These are phyloP conservation scores for Oncorhynchus mykiss DNA, from an alignment of 2,113 vertebrate species.

Conservation along the genomic window DNA sequence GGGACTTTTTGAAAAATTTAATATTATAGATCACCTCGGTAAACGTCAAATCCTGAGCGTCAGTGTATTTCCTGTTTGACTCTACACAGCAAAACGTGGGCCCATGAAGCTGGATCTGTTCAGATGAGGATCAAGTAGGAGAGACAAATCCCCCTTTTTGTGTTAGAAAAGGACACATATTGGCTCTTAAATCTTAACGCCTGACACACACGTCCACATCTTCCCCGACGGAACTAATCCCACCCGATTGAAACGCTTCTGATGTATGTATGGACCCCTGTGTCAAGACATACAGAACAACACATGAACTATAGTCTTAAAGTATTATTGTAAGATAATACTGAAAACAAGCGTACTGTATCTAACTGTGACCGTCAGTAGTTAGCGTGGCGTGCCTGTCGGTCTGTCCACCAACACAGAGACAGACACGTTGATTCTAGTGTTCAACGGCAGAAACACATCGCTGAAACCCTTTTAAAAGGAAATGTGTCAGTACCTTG, in stretches of 20 bases:
- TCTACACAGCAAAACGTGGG: slow-evolving; percentile 15
- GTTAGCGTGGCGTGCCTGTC: not conserved
- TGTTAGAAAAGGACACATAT: not conserved
- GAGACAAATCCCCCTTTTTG: slow-evolving; percentile 27
- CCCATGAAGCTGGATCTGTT: slow-evolving; percentile 11
- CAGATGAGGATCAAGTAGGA: slow-evolving; percentile 33
- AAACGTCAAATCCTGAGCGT: slow-evolving; percentile 33
- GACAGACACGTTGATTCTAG: not conserved
- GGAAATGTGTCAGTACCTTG: slow-evolving; percentile 66
- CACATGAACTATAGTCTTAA: not conserved
- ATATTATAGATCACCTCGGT: slow-evolving; percentile 54
- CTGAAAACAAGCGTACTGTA: not conserved
- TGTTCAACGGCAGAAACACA: not conserved
- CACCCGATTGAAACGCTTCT: slow-evolving; percentile 2
- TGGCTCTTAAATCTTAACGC: not conserved
- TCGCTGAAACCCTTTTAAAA: slow-evolving; percentile 25
- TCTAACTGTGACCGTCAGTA: not conserved
- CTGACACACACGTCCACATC: not conserved
- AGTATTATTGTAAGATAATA: not conserved
- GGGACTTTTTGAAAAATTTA: slow-evolving; percentile 55
- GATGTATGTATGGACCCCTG: not conserved
- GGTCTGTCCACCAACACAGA: not conserved
- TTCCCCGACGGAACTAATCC: not conserved
- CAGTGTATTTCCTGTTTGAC: slow-evolving; percentile 29
- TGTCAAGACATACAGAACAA: not conserved